Evolutionary conservation across 2,888 invertebrate genomes (phyloP).

Genomic region (Aelia acuminata): DNA sequence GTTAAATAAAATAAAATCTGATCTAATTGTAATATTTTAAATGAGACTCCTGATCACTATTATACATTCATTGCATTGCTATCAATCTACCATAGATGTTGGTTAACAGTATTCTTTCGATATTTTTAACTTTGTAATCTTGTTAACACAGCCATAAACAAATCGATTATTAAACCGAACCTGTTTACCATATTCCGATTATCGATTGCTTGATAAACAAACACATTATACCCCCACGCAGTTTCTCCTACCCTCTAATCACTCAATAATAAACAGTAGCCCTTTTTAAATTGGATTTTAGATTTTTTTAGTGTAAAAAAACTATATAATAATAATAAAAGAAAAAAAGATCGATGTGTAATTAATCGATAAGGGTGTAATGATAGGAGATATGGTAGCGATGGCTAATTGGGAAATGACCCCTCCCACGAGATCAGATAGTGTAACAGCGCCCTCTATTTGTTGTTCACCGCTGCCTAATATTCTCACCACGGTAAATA

Average conservation of each 20-base stretch:
- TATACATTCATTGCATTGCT: no score
- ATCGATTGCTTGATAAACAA: slow-evolving; percentile 6
- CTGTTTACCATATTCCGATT: background rate
- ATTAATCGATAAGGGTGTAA: background rate
- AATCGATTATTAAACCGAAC: slow-evolving; percentile 22
- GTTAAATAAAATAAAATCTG: no score
- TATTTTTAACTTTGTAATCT: slow-evolving; percentile 2
- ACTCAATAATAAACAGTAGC: slow-evolving; percentile 7
- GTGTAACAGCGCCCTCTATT: background rate
- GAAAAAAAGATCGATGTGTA: background rate
- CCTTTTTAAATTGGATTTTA: slow-evolving; percentile 19
- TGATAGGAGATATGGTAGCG: background rate
- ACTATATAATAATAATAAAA: no score
- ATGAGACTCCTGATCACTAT: no score
- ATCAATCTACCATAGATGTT: no score
- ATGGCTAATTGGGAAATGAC: background rate
- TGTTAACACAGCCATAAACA: background rate
- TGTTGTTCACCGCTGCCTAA: background rate
- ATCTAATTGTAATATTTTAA: no score
- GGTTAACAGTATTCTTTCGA: no score
- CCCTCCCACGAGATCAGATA: background rate
- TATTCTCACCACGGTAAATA: background rate
- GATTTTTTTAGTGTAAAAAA: no score
- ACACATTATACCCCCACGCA: slow-evolving; percentile 20
- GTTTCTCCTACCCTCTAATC: background rate